phyloP scores from a whole-genome alignment of 1,140 invertebrate species.

The Drosophila nigrodunni region DNA sequence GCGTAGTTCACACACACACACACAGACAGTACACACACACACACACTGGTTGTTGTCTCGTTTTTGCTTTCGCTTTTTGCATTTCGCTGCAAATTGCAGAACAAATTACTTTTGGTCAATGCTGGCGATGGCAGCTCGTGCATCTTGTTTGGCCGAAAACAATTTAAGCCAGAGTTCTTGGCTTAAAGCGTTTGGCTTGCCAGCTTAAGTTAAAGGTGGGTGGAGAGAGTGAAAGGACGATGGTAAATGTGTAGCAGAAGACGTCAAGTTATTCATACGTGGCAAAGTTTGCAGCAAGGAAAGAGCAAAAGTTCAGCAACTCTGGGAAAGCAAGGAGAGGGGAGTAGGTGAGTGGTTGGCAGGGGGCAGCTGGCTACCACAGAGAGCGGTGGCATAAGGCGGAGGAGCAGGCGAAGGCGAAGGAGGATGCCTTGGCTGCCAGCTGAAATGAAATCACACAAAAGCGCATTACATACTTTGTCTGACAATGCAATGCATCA shows the following conservation, averaged over 20 bases:
- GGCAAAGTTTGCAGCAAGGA: conserved; percentile 31
- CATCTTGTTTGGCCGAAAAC: conserved; percentile 39
- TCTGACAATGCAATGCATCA: conserved; percentile 47
- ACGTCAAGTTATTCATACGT: conserved; percentile 49
- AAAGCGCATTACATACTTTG: conserved; percentile 72
- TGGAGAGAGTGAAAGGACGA: not conserved
- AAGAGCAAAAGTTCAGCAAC: conserved; percentile 37
- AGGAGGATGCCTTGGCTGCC: not conserved
- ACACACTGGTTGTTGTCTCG: not conserved
- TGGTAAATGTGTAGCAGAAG: not conserved
- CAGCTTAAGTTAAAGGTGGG: not conserved
- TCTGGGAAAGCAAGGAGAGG: conserved; percentile 4
- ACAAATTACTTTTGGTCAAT: conserved; percentile 79
- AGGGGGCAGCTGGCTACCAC: not conserved
- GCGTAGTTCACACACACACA: conserved; percentile 5
- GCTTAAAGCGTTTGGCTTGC: conserved; percentile 24
- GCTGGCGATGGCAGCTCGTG: conserved; percentile 54
- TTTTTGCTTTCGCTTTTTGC: conserved; percentile 35
- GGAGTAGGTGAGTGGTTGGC: too few species aligned
- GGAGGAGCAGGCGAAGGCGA: not conserved
- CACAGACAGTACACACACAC: conserved; percentile 3
- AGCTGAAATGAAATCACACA: conserved; percentile 61
- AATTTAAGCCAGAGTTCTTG: conserved; percentile 35
- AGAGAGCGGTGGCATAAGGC: not conserved
- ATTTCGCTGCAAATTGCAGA: conserved; percentile 64